A percentile compares a stretch with the other conserved stretches of the same genome.
These are phyloP conservation scores for Heloderma charlesbogerti DNA, from an alignment of 2,113 vertebrate species.

Conservation along the genomic window DNA sequence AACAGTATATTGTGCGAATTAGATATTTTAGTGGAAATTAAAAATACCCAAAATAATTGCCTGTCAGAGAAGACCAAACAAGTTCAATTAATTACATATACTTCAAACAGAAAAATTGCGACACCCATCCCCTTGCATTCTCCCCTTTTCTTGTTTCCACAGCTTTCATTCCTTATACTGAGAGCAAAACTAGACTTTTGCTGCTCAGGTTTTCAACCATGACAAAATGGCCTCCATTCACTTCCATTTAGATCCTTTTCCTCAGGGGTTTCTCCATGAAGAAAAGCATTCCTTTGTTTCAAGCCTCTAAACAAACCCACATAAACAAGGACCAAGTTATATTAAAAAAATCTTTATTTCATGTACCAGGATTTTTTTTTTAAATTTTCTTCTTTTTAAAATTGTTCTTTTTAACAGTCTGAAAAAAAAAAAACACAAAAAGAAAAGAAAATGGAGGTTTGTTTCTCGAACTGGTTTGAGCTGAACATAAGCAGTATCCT, in stretches of 20 bases:
- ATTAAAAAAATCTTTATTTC: slow-evolving; percentile 84
- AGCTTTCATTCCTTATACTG: fast-evolving
- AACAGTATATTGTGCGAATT: neutral
- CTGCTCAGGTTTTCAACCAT: fast-evolving
- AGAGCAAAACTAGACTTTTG: neutral
- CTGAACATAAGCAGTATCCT: slow-evolving; percentile 72
- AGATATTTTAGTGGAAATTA: slow-evolving; percentile 10
- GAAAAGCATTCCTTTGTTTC: neutral
- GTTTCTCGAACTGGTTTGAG: slow-evolving; percentile 78
- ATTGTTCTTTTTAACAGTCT: slow-evolving; percentile 86
- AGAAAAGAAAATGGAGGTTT: slow-evolving; percentile 80
- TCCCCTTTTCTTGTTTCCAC: neutral
- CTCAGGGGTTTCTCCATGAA: neutral
- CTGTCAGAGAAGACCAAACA: slow-evolving; percentile 8
- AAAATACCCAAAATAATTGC: neutral
- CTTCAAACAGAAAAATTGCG: slow-evolving; percentile 9
- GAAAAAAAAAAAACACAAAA: slow-evolving; percentile 82
- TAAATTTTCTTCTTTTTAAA: slow-evolving; percentile 82
- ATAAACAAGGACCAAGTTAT: slow-evolving; percentile 69
- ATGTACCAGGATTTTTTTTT: slow-evolving; percentile 84
- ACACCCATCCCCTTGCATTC: neutral
- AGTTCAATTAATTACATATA: slow-evolving; percentile 4
- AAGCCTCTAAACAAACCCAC: slow-evolving; percentile 55
- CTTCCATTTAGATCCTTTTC: neutral
- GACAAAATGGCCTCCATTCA: neutral